A percentile compares a stretch with the other conserved stretches of the same genome.
Evolutionary conservation across 2,797 vertebrate species (phyloP).

Genomic region (Threskiornis aethiopicus): DNA sequence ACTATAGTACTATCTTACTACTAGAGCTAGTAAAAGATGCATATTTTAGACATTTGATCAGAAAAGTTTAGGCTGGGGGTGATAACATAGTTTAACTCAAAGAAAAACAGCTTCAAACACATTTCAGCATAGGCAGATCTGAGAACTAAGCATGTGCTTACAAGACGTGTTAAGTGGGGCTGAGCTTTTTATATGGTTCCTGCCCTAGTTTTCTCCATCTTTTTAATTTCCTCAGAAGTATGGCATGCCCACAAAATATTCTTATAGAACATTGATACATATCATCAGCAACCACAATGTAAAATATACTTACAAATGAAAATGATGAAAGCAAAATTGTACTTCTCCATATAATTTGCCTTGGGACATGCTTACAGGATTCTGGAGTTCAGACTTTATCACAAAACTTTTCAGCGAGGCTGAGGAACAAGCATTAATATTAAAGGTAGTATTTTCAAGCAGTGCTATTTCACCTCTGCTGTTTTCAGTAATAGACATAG

Average conservation of each 20-base stretch:
- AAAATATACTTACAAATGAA: not conserved
- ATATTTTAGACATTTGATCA: not conserved
- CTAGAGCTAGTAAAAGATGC: not conserved
- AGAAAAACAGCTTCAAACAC: not conserved
- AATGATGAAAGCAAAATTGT: not conserved
- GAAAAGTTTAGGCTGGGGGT: not conserved
- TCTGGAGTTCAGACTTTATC: not conserved
- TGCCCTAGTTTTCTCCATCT: not conserved
- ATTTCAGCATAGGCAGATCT: not conserved
- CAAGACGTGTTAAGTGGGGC: fast-evolving
- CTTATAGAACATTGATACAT: not conserved
- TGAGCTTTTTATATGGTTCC: not conserved
- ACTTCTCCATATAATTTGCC: not conserved
- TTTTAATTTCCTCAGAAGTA: not conserved
- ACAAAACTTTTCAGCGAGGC: not conserved
- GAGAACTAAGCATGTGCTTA: not conserved
- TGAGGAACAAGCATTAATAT: not conserved
- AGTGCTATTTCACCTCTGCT: not conserved
- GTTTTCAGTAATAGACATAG: not conserved
- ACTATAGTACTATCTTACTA: not conserved
- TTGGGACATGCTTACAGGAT: not conserved
- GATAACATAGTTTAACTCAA: not conserved
- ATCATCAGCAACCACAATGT: not conserved
- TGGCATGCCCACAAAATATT: not conserved
- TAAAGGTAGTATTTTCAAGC: not conserved